Evolutionary conservation across 2,888 invertebrate genomes (phyloP).

Genomic region (Bombylius major): DNA sequence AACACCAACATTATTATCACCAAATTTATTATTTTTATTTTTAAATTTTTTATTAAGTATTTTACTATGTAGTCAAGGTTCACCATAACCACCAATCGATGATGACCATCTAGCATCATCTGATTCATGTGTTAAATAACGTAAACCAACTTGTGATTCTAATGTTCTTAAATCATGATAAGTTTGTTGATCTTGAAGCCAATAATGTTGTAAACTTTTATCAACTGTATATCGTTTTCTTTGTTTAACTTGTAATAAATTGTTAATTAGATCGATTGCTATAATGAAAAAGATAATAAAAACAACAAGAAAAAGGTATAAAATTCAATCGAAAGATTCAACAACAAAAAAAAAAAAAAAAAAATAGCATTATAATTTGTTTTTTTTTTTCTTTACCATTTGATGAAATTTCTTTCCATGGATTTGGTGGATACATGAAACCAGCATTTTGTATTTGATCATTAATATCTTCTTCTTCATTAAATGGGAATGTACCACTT

Average conservation of each 20-base stretch:
- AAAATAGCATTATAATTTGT: not conserved
- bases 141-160: constrained; percentile 62
- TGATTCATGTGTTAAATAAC: constrained; percentile 84
- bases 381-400: constrained; percentile 48
- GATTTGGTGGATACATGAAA: constrained; percentile 98
- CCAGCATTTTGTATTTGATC: constrained; percentile 99
- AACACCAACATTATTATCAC: constrained; percentile 22
- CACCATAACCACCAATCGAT: constrained; percentile 19
- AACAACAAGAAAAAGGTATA: not conserved
- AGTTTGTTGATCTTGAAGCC: constrained; percentile 93
- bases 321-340: no score
- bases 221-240: constrained; percentile 91
- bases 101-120: constrained; percentile 80
- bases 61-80: constrained; percentile 38
- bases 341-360: no score
- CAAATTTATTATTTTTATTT: constrained; percentile 3
- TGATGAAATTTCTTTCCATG: constrained; percentile 93
- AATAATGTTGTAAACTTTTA: constrained; percentile 86
- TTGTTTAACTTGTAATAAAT: constrained; percentile 92
- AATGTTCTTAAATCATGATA: constrained; percentile 88
- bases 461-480: constrained; percentile 99
- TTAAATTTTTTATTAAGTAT: constrained; percentile 13
- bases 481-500: constrained; percentile 98
- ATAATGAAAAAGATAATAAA: constrained; percentile 27
- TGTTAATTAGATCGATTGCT: constrained; percentile 97